Evolutionary conservation across 2,888 invertebrate genomes (phyloP).

Genomic region (Heteromurus nitidus): DNA sequence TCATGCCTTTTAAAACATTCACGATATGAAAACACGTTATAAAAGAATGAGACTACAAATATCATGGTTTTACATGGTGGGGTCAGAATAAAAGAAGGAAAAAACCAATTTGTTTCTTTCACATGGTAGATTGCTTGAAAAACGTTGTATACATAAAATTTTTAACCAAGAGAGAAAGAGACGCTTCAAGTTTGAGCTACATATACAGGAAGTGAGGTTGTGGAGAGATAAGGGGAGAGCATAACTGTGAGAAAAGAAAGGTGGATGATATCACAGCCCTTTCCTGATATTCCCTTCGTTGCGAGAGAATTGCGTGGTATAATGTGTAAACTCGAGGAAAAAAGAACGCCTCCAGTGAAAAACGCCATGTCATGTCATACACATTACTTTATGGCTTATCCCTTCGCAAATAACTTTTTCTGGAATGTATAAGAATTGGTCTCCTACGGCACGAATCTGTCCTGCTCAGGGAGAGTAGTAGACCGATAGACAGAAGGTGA

Average conservation of each 20-base stretch:
- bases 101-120: constrained; percentile 30
- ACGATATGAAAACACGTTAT: not conserved
- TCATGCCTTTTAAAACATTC: constrained; percentile 14
- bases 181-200: not conserved
- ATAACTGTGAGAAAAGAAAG: constrained; percentile 27
- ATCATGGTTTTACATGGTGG: not conserved
- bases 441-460: too few relatives aligned
- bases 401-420: constrained; percentile 12
- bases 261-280: constrained; percentile 3
- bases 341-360: constrained; percentile 50
- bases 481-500: too few relatives aligned
- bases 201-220: not conserved
- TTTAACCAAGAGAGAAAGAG: not conserved
- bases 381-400: constrained; percentile 50
- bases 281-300: not conserved
- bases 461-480: too few relatives aligned
- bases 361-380: constrained; percentile 56
- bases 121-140: constrained; percentile 17
- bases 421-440: too few relatives aligned
- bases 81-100: constrained; percentile 29
- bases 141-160: constrained; percentile 6
- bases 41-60: not conserved
- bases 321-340: not conserved
- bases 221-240: not conserved
- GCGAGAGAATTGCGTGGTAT: not conserved